Base-by-base conservation (phyloP, 1,140 invertebrate species). In the Pygmarrhopalites habei region DNA sequence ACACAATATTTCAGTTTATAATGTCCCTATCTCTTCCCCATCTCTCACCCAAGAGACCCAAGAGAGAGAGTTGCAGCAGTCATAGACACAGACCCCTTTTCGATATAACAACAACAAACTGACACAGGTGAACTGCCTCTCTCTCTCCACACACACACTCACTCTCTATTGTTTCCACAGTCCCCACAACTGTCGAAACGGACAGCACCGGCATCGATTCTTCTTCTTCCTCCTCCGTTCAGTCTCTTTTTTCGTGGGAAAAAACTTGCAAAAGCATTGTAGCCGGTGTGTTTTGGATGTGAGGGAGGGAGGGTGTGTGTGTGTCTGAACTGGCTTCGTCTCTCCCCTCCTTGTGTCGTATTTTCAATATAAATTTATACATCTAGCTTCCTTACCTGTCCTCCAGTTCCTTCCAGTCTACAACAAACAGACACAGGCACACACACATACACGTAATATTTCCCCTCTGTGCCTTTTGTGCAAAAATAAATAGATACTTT, bases 81-180 rank as follows among this genome's bases (percentile, higher is more conserved):
- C 39, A 41, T n/a, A 41, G 39, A 41, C 39, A 41, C 39, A 41
- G 12, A 41, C 39, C 12, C 39, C 12, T n/a, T 12, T 41, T 12
- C 39, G n/a, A 12, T 41, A 12, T 12, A 41, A 41, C 39, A 19
- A 7, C 23, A 49, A 49, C 46, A 19, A 21, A 21, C 46, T 15
- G 46, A 23, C 23, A 49, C 46, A 49, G 46, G 46, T 49, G 46
- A 49, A 49, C 14, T 49, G 14, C 46, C 46, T 49, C 46, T 49
- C 14, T 15, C 7, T 21, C 12, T 21, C 12, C n/a, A 41, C 39
- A 41, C 39, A 41, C n/a, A 41, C 39, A 41, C 39, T 15, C 46
- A 49, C 46, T 15, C 46, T 23, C 46, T 23, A 49, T 49, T 49
- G 46, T 49, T 49, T 49, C 46, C 46, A 49, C 46, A 49, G 19